Evolutionary conservation across 1,140 invertebrate genomes (phyloP), one percentile per base, ranked within the genome.

Genomic region (Protaetia brevitarsis): DNA sequence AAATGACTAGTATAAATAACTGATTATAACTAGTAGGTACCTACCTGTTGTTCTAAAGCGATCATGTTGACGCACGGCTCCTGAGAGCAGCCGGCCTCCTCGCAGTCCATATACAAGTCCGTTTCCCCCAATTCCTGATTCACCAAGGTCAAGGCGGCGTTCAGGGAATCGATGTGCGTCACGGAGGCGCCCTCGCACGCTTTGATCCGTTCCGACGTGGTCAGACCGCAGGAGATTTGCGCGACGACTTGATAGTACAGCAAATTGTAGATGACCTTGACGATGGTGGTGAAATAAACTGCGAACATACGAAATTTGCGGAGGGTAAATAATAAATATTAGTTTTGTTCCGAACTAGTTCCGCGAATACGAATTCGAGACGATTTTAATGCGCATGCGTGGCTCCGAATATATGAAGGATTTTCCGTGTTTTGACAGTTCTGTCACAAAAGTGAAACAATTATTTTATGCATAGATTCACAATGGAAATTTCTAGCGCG

Each of bases 231-330:
- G 29, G 84, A 89, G 5, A 93, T 73, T 78, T 89, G 87, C 0
- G 88, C 79, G 21, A 96, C 82, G 31, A 93, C 88, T 86, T 97
- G 94, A 77, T 96, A 89, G 79, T 93, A 96, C 37, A 90, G 81
- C 36, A 96, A 82, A 80, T 96, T 94, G 81, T 94, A 97, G 30
- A 96, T 80, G 68, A 90, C 86, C 75, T 91, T 89, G 0, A 96
- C 89, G 66, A 96, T 86, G 73, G 89, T 89, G 6, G 88, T 89
- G 77, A 93, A 96, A 77, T 95, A 94, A 21, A 88, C 94, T 95
- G 79, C n/a, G 36, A 36, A 23, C 3, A 3, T 7, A 62, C 19
- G 13, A 36, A 5, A n/a, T 62, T 13, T 21, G 29, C 1, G n/a
- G n/a, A n/a, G n/a, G n/a, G n/a, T n/a, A n/a, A n/a, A n/a, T n/a